phyloP scores from a whole-genome alignment of 2,888 invertebrate species.

The Pocota personata region DNA sequence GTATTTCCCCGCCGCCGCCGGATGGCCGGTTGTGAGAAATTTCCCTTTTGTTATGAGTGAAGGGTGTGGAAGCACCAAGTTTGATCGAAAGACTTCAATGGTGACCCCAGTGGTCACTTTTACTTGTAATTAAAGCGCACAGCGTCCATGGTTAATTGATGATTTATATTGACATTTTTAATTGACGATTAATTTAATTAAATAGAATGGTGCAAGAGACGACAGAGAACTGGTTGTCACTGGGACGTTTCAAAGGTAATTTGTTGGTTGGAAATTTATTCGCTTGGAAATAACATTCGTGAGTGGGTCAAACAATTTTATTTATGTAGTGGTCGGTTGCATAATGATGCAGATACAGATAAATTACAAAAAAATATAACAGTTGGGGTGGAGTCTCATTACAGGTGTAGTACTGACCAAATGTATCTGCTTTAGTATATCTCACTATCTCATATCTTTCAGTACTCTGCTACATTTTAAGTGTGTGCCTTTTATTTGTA shows the following conservation, averaged over 20 bases:
- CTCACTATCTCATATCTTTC: too few relatives aligned
- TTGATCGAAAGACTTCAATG: conserved; percentile 37
- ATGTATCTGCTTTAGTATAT: too few relatives aligned
- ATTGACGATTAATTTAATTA: conserved; percentile 71
- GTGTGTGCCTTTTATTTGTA: too few relatives aligned
- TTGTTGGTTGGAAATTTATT: conserved; percentile 2
- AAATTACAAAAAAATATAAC: background rate
- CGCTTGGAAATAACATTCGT: background rate
- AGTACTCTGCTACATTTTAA: too few relatives aligned
- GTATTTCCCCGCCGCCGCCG: conserved; percentile 22
- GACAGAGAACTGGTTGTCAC: background rate
- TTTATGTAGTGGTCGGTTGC: background rate
- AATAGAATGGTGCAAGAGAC: conserved; percentile 18
- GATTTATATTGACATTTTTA: conserved; percentile 73
- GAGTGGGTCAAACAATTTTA: conserved; percentile 11
- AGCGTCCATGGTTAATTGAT: conserved; percentile 61
- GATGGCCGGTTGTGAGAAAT: too few relatives aligned
- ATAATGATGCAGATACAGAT: background rate
- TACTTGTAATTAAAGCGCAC: conserved; percentile 64
- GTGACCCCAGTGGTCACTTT: conserved; percentile 62
- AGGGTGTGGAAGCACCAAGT: background rate
- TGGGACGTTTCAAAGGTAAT: conserved; percentile 6
- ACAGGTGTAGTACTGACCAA: too few relatives aligned
- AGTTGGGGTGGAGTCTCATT: too few relatives aligned
- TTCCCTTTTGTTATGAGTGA: background rate